These are phyloP conservation scores for Trichomalopsis sarcophagae DNA, from an alignment of 1,140 invertebrate genomes.

Conservation along the genomic window DNA sequence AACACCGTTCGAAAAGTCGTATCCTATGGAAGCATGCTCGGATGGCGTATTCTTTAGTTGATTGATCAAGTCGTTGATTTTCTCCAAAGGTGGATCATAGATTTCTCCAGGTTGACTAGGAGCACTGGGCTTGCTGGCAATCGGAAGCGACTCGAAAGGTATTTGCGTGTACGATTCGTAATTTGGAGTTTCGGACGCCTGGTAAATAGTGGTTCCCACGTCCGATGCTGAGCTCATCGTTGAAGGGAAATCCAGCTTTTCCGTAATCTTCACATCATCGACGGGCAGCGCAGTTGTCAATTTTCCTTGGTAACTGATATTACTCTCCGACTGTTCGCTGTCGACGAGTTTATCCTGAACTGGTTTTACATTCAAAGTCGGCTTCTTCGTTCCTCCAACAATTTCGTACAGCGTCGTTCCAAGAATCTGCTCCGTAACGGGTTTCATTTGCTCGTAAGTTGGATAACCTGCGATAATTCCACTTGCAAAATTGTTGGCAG, in stretches of 20 bases:
- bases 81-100: constrained; percentile 44
- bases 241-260: constrained; percentile 5
- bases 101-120: constrained; percentile 32
- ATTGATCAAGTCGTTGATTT: constrained; percentile 44
- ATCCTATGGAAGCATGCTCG: background rate
- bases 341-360: background rate
- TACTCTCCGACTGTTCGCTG: background rate
- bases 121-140: background rate
- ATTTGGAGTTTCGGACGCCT: background rate
- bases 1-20: constrained; percentile 20
- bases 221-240: background rate
- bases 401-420: constrained; percentile 12
- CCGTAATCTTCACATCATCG: background rate
- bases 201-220: constrained; percentile 15
- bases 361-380: background rate
- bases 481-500: constrained; percentile 62
- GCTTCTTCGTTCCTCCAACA: background rate
- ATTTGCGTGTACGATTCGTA: constrained; percentile 33
- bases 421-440: background rate
- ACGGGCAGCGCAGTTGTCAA: constrained; percentile 21
- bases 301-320: constrained; percentile 32
- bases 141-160: constrained; percentile 24
- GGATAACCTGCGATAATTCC: constrained; percentile 65
- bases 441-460: constrained; percentile 33
- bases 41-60: constrained; percentile 25